Conservation (phyloP, 2,797 vertebrate genomes). For the Heterohyrax brucei region DNA sequence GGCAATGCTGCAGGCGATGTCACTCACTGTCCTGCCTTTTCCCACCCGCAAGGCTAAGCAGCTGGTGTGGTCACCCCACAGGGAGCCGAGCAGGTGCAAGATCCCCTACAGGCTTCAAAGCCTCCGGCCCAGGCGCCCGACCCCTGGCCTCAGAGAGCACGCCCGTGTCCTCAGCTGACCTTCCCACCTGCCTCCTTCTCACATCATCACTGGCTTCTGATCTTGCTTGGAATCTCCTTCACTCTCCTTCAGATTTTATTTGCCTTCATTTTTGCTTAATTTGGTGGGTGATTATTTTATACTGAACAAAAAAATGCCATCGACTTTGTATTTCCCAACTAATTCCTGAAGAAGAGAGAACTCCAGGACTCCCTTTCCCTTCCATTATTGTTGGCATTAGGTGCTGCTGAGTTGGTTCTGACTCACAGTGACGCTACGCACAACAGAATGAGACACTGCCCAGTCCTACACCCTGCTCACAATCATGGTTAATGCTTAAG, state of each 20-base stretch:
- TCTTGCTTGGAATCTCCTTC: not conserved
- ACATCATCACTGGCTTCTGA: not conserved
- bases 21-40: no score
- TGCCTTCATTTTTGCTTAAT: not conserved
- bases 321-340: not conserved
- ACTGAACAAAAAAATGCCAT: not conserved
- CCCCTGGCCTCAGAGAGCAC: not conserved
- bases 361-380: not conserved
- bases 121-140: not conserved
- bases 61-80: not conserved
- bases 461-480: no score
- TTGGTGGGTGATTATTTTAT: not conserved
- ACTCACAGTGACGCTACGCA: no score
- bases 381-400: not conserved
- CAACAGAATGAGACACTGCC: no score
- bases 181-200: not conserved
- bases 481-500: no score
- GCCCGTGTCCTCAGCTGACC: not conserved
- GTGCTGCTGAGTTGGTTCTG: no score
- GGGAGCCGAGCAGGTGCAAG: not conserved
- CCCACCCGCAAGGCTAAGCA: not conserved
- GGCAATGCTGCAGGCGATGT: not conserved
- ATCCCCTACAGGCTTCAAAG: not conserved
- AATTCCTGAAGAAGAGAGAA: not conserved
- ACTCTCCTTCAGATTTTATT: not conserved